Evolutionary conservation across 2,113 vertebrate species (phyloP).

Genomic region (Ifrita kowaldi): DNA sequence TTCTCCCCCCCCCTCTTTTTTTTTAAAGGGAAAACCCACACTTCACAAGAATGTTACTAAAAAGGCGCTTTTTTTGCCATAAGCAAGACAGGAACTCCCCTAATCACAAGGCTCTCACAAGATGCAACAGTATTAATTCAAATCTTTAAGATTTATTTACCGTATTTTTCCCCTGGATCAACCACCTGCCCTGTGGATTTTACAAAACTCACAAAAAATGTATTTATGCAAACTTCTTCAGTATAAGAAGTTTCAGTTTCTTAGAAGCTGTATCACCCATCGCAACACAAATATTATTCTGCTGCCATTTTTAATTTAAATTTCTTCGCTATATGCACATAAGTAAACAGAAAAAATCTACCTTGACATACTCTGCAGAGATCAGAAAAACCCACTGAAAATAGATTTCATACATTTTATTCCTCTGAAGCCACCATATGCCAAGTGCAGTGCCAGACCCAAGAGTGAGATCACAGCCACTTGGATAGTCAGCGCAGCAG

Average conservation of each 20-base stretch:
- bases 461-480: background rate
- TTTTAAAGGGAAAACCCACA: background rate
- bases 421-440: background rate
- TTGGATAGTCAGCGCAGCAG: background rate
- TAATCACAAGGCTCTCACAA: background rate
- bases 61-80: background rate
- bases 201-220: background rate
- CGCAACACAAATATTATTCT: background rate
- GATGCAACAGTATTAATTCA: background rate
- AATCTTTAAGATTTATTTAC: background rate
- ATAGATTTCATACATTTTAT: background rate
- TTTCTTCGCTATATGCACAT: background rate
- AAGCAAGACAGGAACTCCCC: background rate
- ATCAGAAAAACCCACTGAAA: background rate
- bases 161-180: background rate
- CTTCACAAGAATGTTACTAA: background rate
- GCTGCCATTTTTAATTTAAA: background rate
- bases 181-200: background rate
- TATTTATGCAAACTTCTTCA: background rate
- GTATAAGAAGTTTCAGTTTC: background rate
- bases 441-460: background rate
- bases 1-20: background rate
- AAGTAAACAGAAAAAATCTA: background rate
- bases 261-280: background rate
- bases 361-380: background rate